Conservation (phyloP, 2,113 vertebrate genomes). For the Tringa solitaria region DNA sequence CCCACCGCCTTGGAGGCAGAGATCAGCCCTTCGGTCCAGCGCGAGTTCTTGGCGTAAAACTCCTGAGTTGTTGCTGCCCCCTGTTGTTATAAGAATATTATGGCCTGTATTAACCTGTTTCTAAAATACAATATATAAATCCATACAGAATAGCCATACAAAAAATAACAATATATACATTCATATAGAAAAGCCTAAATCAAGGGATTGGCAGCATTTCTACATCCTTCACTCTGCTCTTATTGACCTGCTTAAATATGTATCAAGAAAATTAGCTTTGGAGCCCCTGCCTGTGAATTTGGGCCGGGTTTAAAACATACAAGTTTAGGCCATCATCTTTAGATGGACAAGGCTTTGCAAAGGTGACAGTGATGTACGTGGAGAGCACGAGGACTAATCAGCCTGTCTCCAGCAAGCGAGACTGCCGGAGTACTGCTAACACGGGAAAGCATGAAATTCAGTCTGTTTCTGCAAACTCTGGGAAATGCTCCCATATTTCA, state of each 20-base stretch:
- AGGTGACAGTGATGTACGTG: accelerated
- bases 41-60: conserved; percentile 96
- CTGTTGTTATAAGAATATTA: conserved; percentile 63
- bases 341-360: background rate
- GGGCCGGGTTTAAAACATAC: background rate
- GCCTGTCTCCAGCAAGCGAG: background rate
- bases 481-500: background rate
- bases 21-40: conserved; percentile 97
- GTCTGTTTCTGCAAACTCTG: background rate
- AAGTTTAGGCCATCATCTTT: background rate
- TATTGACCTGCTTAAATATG: background rate
- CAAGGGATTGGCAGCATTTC: background rate
- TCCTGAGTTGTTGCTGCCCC: conserved; percentile 92
- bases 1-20: conserved; percentile 97
- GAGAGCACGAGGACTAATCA: background rate
- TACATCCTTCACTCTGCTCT: background rate
- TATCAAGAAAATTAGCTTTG: background rate
- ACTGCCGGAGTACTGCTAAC: background rate
- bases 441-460: background rate
- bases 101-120: background rate
- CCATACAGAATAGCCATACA: background rate
- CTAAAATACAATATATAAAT: background rate
- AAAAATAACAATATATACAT: background rate
- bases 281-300: background rate
- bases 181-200: background rate